A percentile compares a stretch with the other conserved stretches of the same genome.
phyloP scores from a whole-genome alignment of 2,888 invertebrate species.

The Empis stercorea region DNA sequence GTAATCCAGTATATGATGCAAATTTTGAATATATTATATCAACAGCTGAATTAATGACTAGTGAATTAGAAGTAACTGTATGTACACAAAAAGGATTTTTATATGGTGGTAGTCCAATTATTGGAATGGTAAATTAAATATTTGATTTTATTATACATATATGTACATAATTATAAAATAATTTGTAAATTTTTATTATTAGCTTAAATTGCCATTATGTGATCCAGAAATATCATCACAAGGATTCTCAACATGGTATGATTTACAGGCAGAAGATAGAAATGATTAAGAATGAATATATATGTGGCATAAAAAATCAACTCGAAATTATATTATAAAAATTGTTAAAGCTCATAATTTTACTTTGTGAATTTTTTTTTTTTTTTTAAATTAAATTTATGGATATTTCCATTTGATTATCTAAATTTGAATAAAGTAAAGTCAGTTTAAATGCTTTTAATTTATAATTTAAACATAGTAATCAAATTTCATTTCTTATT shows the following conservation, averaged over 20 bases:
- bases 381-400: too few species aligned
- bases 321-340: too few species aligned
- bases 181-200: slow-evolving; percentile 15
- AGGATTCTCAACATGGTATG: slow-evolving; percentile 32
- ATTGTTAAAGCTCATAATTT: too few species aligned
- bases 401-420: too few species aligned
- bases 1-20: slow-evolving; percentile 83
- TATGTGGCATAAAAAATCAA: too few species aligned
- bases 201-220: slow-evolving; percentile 28
- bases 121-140: slow-evolving; percentile 52
- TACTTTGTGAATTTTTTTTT: too few species aligned
- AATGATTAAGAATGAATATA: too few species aligned
- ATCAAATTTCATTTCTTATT: too few species aligned
- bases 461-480: too few species aligned
- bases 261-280: slow-evolving; percentile 30
- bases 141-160: neutral
- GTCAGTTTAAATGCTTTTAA: too few species aligned
- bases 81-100: slow-evolving; percentile 79
- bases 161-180: too few species aligned
- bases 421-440: too few species aligned
- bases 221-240: slow-evolving; percentile 28
- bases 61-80: slow-evolving; percentile 72
- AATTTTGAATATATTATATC: slow-evolving; percentile 81
- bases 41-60: slow-evolving; percentile 60
- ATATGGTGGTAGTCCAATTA: slow-evolving; percentile 64